Evolutionary conservation across 92 coral and sea anemone species (phyloP), one percentile per base, ranked within the genome.

Genomic region (Nematostella vectensis): DNA sequence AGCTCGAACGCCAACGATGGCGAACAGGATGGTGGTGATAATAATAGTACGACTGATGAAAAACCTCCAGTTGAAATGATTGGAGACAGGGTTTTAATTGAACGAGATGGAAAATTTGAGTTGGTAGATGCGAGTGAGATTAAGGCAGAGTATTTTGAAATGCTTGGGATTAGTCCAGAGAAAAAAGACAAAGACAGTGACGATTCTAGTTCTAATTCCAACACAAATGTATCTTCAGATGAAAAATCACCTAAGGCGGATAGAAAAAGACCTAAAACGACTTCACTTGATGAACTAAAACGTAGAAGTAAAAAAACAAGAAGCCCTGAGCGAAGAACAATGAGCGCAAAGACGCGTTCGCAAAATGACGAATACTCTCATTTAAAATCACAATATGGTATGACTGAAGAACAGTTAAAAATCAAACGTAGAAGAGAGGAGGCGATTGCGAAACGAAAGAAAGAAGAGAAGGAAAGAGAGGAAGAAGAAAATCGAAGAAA

Each of bases 71-170:
- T 85, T 54, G 95, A 85, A 53, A 71, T 85, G 83, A 70, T 85
- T 18, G 95, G 95, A 3, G 95, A 93, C 36, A 78, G 99, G 0
- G 99, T 93, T 19, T 69, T 93, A 0, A 81, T 93, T 29, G 99
- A 93, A 78, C 77, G 83, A 31, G 99, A 93, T 54, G 99, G 99
- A 4, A 87, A 87, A 38, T 93, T 93, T 58, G 99, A 93, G 69
- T 83, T 93, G 3, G 99, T 93, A 3, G 99, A 93, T 71, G 96
- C 83, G 16, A 82, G 81, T 43, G 99, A 93, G 67, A 87, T 93
- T 23, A 93, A 87, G 57, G 99, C 99, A 0, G 99, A 93, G 47
- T 93, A 93, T 59, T 93, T 78, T 48, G 93, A 93, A 48, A 87
- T 93, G 99, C 54, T 93, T 27, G 99, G 99, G 1, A 67, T 93